phyloP scores from a whole-genome alignment of 1,140 invertebrate genomes.

The Holotrichia oblita region DNA sequence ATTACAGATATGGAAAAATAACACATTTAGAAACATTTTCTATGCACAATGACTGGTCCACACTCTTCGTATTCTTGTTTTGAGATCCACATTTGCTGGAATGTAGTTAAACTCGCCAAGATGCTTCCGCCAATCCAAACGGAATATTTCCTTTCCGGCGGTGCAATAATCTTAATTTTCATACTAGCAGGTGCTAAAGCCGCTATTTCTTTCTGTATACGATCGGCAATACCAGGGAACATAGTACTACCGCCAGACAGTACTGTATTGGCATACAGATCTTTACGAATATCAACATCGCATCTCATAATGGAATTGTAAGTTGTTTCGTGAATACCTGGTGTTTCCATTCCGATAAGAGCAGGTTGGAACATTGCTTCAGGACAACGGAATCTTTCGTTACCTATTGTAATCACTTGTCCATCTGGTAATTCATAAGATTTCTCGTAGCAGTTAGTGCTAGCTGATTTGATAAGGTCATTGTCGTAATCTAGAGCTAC shows the following conservation, averaged over 20 bases:
- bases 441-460: conserved; percentile 77
- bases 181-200: conserved; percentile 78
- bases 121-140: conserved; percentile 83
- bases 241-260: conserved; percentile 86
- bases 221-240: conserved; percentile 82
- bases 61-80: conserved; percentile 84
- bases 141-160: conserved; percentile 85
- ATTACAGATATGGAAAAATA: neutral
- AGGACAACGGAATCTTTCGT: conserved; percentile 87
- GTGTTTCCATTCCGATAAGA: conserved; percentile 78
- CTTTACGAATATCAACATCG: conserved; percentile 84
- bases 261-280: conserved; percentile 86
- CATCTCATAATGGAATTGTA: conserved; percentile 87
- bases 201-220: conserved; percentile 83
- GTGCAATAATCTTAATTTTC: conserved; percentile 87
- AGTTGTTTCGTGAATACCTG: conserved; percentile 81
- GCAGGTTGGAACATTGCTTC: conserved; percentile 87
- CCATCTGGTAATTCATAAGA: conserved; percentile 85
- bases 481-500: conserved; percentile 74
- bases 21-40: conserved; percentile 61
- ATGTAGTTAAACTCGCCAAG: conserved; percentile 81
- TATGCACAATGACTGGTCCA: conserved; percentile 67
- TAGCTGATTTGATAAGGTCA: conserved; percentile 68
- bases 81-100: conserved; percentile 88
- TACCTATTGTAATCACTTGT: conserved; percentile 83